These are phyloP conservation scores for Brachyhypopomus gauderio DNA, from an alignment of 2,113 vertebrate species.

Conservation along the genomic window DNA sequence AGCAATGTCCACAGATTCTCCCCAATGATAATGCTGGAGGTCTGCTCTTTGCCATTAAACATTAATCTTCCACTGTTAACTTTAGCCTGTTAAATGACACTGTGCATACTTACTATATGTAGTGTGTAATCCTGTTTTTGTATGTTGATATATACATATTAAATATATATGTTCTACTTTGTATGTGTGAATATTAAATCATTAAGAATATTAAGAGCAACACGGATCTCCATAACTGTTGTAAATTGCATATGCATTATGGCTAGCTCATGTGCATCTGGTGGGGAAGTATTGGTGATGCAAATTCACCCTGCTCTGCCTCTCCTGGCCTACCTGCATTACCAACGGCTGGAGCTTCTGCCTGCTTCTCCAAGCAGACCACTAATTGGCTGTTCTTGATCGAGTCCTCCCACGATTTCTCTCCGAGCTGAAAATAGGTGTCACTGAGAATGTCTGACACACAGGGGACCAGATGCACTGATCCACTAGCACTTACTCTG, in stretches of 20 bases:
- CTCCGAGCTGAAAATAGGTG: not conserved
- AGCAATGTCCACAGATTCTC: not conserved
- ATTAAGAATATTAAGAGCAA: not conserved
- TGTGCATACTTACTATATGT: not conserved
- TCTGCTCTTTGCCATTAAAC: not conserved
- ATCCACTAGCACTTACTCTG: constrained; percentile 59
- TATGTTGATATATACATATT: not conserved
- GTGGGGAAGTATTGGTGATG: constrained; percentile 56
- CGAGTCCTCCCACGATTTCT: not conserved
- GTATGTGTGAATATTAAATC: not conserved
- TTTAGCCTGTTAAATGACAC: not conserved
- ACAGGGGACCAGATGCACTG: constrained; percentile 72
- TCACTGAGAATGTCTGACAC: constrained; percentile 41
- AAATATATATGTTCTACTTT: not conserved
- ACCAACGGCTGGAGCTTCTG: not conserved
- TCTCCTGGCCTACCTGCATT: not conserved
- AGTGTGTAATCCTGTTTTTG: not conserved
- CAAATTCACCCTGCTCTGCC: constrained; percentile 44
- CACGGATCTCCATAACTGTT: not conserved
- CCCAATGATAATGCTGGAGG: constrained; percentile 12
- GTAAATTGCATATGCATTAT: not conserved
- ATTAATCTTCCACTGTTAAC: not conserved
- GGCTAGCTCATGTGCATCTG: constrained; percentile 34
- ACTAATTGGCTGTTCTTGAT: constrained; percentile 51
- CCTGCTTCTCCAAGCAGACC: constrained; percentile 41